phyloP scores from a whole-genome alignment of 2,113 vertebrate species.

The Myiopsitta monachus region DNA sequence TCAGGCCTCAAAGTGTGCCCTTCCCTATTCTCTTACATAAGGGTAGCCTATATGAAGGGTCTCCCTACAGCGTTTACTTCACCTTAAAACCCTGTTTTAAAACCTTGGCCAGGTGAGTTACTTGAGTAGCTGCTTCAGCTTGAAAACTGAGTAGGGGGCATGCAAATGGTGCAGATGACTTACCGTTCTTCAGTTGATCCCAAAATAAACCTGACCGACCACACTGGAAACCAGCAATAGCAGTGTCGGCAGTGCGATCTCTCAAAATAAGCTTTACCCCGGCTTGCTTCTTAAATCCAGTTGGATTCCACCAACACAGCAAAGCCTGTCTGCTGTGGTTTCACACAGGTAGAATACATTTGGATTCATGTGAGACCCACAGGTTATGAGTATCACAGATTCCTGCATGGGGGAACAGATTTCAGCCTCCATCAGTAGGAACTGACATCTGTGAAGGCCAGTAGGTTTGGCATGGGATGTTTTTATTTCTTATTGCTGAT shows the following conservation, averaged over 20 bases:
- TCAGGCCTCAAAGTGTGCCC: neutral
- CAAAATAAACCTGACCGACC: neutral
- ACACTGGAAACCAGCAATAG: neutral
- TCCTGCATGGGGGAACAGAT: neutral
- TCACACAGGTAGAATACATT: neutral
- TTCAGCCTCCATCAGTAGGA: neutral
- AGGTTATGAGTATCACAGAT: neutral
- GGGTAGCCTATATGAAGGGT: neutral
- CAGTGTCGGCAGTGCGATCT: fast-evolving
- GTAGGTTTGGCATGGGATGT: neutral
- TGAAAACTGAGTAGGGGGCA: neutral
- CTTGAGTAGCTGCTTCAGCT: neutral
- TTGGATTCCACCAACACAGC: fast-evolving
- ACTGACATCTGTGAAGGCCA: neutral
- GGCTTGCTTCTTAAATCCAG: neutral
- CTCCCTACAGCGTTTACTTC: neutral
- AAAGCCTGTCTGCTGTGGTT: neutral
- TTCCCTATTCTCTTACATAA: neutral
- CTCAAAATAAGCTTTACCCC: neutral
- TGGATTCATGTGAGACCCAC: neutral
- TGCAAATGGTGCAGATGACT: neutral
- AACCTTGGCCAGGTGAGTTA: neutral
- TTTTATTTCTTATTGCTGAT: neutral
- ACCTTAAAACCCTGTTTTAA: neutral
- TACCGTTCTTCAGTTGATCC: neutral